Evolutionary conservation across 2,113 vertebrate species (phyloP).

Genomic region (Scatophagus argus): DNA sequence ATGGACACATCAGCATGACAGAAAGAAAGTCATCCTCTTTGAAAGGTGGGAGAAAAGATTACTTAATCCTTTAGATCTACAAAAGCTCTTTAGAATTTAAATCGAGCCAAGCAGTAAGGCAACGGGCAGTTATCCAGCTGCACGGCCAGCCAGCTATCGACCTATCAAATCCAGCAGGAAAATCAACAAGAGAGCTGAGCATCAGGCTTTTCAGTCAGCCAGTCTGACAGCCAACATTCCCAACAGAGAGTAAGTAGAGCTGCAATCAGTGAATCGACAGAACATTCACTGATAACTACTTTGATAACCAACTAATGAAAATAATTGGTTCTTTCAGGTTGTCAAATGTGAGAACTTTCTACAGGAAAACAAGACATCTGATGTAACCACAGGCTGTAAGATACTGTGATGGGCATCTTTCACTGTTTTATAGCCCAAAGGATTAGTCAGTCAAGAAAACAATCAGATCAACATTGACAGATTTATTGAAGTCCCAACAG

Average conservation of each 20-base stretch:
- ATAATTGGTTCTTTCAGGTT: not conserved
- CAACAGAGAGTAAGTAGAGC: not conserved
- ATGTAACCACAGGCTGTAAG: not conserved
- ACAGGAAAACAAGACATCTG: not conserved
- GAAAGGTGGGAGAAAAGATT: conserved; percentile 29
- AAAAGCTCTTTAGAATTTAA: conserved; percentile 42
- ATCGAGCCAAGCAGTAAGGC: conserved; percentile 17
- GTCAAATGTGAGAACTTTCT: not conserved
- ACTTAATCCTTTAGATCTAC: conserved; percentile 44
- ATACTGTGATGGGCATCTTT: not conserved
- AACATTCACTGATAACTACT: not conserved
- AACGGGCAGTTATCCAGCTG: conserved; percentile 34
- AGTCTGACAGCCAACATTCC: not conserved
- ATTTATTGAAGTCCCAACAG: not conserved
- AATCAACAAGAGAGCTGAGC: conserved; percentile 35
- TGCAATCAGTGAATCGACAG: not conserved
- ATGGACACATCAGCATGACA: conserved; percentile 18
- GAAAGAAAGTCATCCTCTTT: conserved; percentile 8
- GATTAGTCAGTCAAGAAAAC: not conserved
- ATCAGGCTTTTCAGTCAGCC: conserved; percentile 9
- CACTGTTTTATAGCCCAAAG: not conserved
- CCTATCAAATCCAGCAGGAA: conserved; percentile 44
- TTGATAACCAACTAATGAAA: not conserved
- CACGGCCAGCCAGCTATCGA: conserved; percentile 20
- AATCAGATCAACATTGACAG: not conserved